Evolutionary conservation across 2,113 vertebrate species (phyloP), one percentile per base, ranked within the genome.

Genomic region (Semnornis frantzii): DNA sequence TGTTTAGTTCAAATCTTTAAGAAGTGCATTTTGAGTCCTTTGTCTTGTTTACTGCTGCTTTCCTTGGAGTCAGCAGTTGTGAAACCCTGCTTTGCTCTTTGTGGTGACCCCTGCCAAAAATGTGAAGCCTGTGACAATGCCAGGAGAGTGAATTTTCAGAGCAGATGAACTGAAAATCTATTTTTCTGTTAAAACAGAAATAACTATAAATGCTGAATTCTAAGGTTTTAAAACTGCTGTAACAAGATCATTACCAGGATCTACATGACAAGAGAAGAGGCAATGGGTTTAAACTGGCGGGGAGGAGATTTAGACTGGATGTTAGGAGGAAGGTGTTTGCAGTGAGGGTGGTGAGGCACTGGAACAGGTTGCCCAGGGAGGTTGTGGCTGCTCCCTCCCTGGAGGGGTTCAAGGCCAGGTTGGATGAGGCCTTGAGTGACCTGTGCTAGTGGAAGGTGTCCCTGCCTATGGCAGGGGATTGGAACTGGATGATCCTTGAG

Each of bases 91-190:
- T 94, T 78, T 76, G 39, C 75, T 92, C 34, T 79, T 91, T 75
- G 68, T 0, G 0, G 66, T 58, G 63, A 89, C 78, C 71, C 55
- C 73, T 91, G 82, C 33, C 58, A 92, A 89, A 95, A 86, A 85
- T 82, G 16, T 73, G 87, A 89, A 89, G n/a, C 46, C 57, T 89
- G 71, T 12, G 7, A n/a, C 14, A 80, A 17, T 84, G 64, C 92
- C 91, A 93, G 78, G 48, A 85, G 23, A 33, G 52, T 58, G 59
- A n/a, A 69, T n/a, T 66, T 95, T 89, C 82, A 58, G n/a, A 90
- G 63, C 1, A 2, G 82, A 90, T 71, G 75, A 88, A 89, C 54
- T 85, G 82, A 83, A 93, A 95, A 92, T 90, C 58, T 92, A n/a
- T 19, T 91, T 88, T 90, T 59, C 30, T 73, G 3, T 73, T 96